Base-by-base conservation (phyloP, 2,113 vertebrate species). In the Phalacrocorax aristotelis region DNA sequence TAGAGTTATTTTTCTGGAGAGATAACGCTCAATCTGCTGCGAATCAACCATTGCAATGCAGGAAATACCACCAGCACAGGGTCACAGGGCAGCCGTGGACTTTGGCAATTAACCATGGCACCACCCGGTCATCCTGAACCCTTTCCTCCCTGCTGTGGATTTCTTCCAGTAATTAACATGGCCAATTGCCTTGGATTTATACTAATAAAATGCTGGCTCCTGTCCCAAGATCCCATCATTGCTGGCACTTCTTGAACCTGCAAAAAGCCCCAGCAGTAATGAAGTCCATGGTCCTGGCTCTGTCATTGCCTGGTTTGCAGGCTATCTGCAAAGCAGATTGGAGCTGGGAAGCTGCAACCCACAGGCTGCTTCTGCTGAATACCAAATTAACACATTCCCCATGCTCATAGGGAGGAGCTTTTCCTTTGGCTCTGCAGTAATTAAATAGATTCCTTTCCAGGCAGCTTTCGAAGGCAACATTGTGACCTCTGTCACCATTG, bases 101-200 rank as follows among this genome's bases (percentile, higher is more conserved):
- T 30, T 64, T 82, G 65, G 61, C 66, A 83, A 76, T 65, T 76
- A 89, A 36, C 48, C 46, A 36, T 22, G 42, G 66, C 84, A 85
- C 54, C 21, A 87, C 61, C 48, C 25, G 3, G 3, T 82, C 57
- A 85, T 51, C 49, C 30, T 66, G 36, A 74, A 79, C 40, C 34
- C 58, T 42, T 23, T 89, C 46, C 21, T 92, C 54, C 58, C 60
- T 61, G 57, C 65, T 52, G 70, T 84, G 72, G 57, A 75, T 91
- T 91, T 87, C 66, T 82, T 87, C 52, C 71, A 79, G 81, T 79
- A 95, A 95, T 97, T 95, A 96, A 83, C 78, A 72, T 22, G 60
- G 57, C 60, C 15, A 51, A 74, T 83, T 84, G 65, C 55, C 71
- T 93, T 84, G 71, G 78, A 93, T 91, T 95, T 91, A 68, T 49